Base-by-base conservation (phyloP, 2,113 vertebrate species). In the Morone saxatilis region DNA sequence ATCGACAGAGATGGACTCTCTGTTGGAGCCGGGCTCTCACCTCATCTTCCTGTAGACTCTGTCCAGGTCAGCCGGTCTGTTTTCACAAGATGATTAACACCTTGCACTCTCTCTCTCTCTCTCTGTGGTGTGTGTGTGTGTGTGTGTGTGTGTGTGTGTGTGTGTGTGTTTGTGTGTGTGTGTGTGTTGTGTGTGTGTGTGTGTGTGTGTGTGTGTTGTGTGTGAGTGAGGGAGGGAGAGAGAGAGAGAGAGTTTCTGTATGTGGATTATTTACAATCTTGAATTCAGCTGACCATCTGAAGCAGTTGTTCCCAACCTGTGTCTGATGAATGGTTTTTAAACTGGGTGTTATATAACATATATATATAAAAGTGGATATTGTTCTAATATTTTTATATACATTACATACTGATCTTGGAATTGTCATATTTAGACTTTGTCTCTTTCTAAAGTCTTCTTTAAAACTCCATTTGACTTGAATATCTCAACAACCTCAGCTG, bases 1-100 rank as follows among this genome's bases (percentile, higher is more conserved):
- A 91, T 93, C 12, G 78, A 88, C 73, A 69, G 69, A 76, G 66
- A 78, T 31, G 47, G 38, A 65, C 56, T 79, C 38, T 62, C 53
- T 71, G 9, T 31, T 60, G 69, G 48, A 61, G 80, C 54, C 17
- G 47, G 38, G 8, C 48, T 81, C 43, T 89, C 60, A 57, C n/a
- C 36, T 69, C 31, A 53, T 53, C 45, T 65, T 82, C 45, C 75
- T 74, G 65, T 22, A 31, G 13, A 59, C 40, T 54, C 14, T 68
- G 38, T 10, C 57, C 63, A 13, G 56, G 76, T 84, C 80, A 57
- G 4, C 51, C 77, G 40, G 22, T 57, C n/a, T 53, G 50, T 71
- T 70, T 83, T 89, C 51, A 69, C 61, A 73, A 82, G 60, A 78
- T 1, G n/a, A 71, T 76, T 78, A 75, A 51, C 83, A 82, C 56